Evolutionary conservation across 1,140 invertebrate genomes (phyloP), one percentile per base, ranked within the genome.

Genomic region (Oncopeltus fasciatus): DNA sequence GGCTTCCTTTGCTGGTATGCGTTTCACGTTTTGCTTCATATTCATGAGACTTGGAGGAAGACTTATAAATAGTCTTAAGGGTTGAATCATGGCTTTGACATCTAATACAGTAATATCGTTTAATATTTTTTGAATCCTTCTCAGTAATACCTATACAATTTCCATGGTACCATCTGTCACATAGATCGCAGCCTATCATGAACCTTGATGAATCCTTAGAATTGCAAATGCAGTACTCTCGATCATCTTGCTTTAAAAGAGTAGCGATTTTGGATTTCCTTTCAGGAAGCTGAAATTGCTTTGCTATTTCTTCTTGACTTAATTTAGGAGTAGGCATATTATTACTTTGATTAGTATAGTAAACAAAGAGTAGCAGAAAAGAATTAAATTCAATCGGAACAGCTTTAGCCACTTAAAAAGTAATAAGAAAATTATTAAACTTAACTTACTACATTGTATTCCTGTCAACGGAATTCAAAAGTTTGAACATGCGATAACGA

Each of bases 121-220:
- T 90, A 58, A 98, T 97, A 63, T 86, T 83, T 70, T 92, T 92
- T 0, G 95, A 88, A 72, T 96, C 89, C 67, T 88, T 83, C 71
- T 95, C 87, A 11, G 90, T 94, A 62, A 98, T 92, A 67, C 89
- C 90, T 69, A 98, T 95, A 73, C 95, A 98, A 70, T 96, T 92
- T 11, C 94, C 94, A 75, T 98, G 95, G 71, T 95, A 98, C 95
- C 95, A 98, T 77, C 97, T 93, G 74, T 98, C 92, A 75, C 95
- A 98, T 29, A 88, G 81, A 75, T 98, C 95, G 78, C 95, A 98
- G 47, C 88, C 91, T 88, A 97, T 97, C 94, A 98, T 98, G 76
- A 98, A 97, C 28, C 92, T 77, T 5, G 87, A 90, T 68, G 88
- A 90, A 71, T 97, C 93, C 0, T 90, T 88, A 18, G 89, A 90